Base-by-base conservation (phyloP, 2,113 vertebrate species). In the Odocoileus hemionus region DNA sequence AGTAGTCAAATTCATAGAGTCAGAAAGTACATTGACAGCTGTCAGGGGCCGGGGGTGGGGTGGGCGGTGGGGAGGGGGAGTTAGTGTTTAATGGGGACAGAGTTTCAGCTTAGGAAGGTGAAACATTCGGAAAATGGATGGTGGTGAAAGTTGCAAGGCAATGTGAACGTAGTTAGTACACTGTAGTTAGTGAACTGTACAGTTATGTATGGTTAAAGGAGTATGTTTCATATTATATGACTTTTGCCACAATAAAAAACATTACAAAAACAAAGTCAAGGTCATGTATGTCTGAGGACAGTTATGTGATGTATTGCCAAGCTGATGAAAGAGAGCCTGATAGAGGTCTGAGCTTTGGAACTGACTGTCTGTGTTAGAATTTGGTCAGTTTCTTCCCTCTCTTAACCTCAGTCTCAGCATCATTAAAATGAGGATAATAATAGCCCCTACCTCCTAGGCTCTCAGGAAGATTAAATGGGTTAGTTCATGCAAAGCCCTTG, bases 391-490 rank as follows among this genome's bases (percentile, higher is more conserved):
- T 54, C 76, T 21, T 5, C 23, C 26, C 57, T 85, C 50, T n/a
- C 28, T 33, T 45, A 58, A 16, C 55, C 67, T 92, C 28, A 12
- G 28, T 60, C 15, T 61, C 57, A 4, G n/a, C 39, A 2, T n/a
- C 89, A 16, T 16, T 39, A 52, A 60, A 30, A 26, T 8, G 43
- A 54, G 16, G 3, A 4, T 30, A 19, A 5, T 12, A 7, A n/a
- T 5, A 60, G 47, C 0, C 0, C 25, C 16, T 23, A 10, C 9
- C 33, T 57, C 26, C 4, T 1, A 21, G 45, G 43, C 7, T 11
- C 13, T 50, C 55, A 2, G 0, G 26, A 16, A 43, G 33, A 67
- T n/a, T 10, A 28, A 23, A 21, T 4, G 21, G 39, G 36, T 28
- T 2, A 3, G 45, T 58, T 17, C 25, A 1, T 7, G 25, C 25